Conservation (phyloP, 2,797 vertebrate genomes). For the Mormyrops attenuatus region DNA sequence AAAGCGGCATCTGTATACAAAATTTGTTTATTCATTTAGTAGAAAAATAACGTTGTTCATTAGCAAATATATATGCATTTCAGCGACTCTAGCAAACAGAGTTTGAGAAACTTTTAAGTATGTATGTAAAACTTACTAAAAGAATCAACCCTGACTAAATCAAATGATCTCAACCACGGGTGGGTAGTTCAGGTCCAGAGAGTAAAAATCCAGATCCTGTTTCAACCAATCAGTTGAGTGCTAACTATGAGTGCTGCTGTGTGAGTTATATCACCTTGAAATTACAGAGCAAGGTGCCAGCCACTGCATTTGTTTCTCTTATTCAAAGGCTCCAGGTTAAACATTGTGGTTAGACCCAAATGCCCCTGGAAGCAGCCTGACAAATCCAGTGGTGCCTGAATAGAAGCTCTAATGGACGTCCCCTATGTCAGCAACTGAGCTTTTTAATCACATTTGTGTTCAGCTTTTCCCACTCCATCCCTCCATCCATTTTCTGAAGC, state of each 20-base stretch:
- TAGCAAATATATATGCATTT: neutral
- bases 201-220: neutral
- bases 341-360: neutral
- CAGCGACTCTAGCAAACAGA: neutral
- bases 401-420: neutral
- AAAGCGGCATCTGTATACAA: neutral
- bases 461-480: neutral
- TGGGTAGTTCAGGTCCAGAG: neutral
- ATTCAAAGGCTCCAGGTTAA: neutral
- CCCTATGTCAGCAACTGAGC: neutral
- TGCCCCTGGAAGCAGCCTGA: neutral
- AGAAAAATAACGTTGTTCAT: neutral
- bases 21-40: neutral
- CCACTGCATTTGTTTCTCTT: neutral
- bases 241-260: neutral
- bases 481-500: neutral
- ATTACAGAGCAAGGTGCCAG: neutral
- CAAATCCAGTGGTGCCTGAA: neutral
- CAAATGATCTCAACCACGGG: neutral
- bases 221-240: neutral
- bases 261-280: neutral
- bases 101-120: neutral
- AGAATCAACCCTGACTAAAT: neutral
- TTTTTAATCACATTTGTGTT: neutral
- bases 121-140: neutral